A percentile compares a stretch with the other conserved stretches of the same genome.
These are phyloP conservation scores for Archips xylosteana DNA, from an alignment of 2,888 invertebrate species.

Conservation along the genomic window DNA sequence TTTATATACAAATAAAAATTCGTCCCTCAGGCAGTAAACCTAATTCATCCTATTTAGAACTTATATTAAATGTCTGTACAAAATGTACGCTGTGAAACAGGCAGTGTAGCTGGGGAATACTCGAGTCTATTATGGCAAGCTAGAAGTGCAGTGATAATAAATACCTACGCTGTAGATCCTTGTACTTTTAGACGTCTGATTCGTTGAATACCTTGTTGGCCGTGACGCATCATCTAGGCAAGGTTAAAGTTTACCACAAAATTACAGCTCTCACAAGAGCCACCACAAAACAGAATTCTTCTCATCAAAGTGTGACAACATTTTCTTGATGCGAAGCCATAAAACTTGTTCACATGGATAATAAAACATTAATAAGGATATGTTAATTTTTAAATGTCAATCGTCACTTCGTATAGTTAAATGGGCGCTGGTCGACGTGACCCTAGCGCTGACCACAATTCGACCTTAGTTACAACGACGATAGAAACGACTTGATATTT, in stretches of 20 bases:
- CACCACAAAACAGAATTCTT: not conserved
- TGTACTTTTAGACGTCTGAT: not conserved
- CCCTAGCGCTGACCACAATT: not conserved
- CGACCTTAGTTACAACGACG: not conserved
- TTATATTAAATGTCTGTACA: conserved; percentile 75
- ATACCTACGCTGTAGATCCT: not conserved
- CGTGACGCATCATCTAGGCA: conserved; percentile 1
- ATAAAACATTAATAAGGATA: conserved; percentile 1
- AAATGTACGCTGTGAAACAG: conserved; percentile 68
- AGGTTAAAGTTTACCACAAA: conserved; percentile 3
- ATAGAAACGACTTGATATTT: not conserved
- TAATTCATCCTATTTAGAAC: conserved; percentile 68
- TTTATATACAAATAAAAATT: conserved; percentile 82
- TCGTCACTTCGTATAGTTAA: conserved; percentile 2
- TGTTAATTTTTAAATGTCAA: conserved; percentile 19
- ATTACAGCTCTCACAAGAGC: not conserved
- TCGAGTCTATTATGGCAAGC: conserved; percentile 24
- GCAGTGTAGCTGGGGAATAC: conserved; percentile 59
- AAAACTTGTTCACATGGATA: conserved; percentile 1
- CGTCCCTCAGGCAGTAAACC: conserved; percentile 74
- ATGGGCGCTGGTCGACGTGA: not conserved
- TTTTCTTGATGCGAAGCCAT: not conserved
- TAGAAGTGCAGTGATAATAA: conserved; percentile 8
- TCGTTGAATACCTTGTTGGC: conserved; percentile 5
- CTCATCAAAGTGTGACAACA: not conserved